Conservation (phyloP, 2,113 vertebrate genomes). For the Triplophysa rosa region DNA sequence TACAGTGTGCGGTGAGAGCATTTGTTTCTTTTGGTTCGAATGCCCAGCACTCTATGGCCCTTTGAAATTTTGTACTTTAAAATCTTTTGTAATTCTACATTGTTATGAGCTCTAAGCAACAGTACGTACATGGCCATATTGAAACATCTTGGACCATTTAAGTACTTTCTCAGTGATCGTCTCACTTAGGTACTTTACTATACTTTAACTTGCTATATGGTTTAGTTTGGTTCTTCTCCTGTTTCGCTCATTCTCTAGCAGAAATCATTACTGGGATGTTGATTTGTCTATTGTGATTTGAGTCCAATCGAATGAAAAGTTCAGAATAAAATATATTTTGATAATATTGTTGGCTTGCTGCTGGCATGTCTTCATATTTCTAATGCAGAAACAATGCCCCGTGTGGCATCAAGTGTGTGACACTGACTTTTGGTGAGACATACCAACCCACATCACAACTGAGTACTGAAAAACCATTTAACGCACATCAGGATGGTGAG, state of each 20-base stretch:
- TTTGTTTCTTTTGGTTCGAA: conserved; percentile 79
- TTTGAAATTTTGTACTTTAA: conserved; percentile 93
- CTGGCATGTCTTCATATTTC: no score
- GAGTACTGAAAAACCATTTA: no score
- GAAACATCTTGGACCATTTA: conserved; percentile 90
- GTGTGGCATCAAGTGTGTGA: not conserved
- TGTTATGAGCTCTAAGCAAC: conserved; percentile 80
- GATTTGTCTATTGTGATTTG: conserved; percentile 98
- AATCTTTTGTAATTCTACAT: conserved; percentile 93
- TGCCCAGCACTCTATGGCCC: conserved; percentile 82
- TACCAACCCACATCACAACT: no score
- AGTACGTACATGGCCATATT: conserved; percentile 78
- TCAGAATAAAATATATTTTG: conserved; percentile 99
- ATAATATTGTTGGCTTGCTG: conserved; percentile 77
- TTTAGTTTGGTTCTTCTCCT: conserved; percentile 77
- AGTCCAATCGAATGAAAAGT: conserved; percentile 94
- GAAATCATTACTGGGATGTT: conserved; percentile 85
- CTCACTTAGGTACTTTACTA: conserved; percentile 76
- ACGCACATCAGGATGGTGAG: no score
- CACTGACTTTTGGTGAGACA: no score
- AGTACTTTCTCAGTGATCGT: conserved; percentile 85
- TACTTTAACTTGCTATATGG: conserved; percentile 64
- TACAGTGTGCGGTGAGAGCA: conserved; percentile 73
- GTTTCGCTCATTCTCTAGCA: conserved; percentile 77
- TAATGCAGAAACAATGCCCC: not conserved